Conservation (phyloP, 2,113 vertebrate genomes). For the Syngnathus floridae region DNA sequence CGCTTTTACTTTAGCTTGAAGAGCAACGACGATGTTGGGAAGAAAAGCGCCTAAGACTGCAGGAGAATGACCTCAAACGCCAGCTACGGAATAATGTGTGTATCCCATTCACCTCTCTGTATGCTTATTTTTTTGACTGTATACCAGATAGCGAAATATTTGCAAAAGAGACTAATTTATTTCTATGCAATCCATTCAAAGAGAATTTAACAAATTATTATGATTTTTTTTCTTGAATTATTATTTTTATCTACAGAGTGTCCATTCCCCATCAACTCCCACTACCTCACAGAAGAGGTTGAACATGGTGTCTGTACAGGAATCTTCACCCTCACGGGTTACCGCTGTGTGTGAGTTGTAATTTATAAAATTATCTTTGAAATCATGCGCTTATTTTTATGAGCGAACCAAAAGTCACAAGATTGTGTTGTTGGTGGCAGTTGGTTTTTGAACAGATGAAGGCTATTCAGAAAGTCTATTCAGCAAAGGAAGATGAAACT, state of each 20-base stretch:
- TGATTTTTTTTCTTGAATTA: conserved; percentile 5
- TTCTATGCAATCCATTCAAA: not conserved
- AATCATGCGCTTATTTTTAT: not conserved
- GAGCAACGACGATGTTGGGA: conserved; percentile 23
- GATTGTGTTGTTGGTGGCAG: not conserved
- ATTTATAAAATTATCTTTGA: not conserved
- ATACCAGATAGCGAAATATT: not conserved
- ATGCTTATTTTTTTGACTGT: not conserved
- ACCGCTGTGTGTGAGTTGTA: conserved; percentile 1
- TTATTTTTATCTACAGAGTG: conserved; percentile 12
- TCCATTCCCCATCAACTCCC: not conserved
- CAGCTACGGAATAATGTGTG: not conserved
- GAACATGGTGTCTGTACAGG: not conserved
- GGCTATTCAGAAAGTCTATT: too few relatives aligned
- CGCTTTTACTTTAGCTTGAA: conserved; percentile 20
- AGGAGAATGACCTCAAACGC: not conserved
- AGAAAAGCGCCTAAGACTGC: not conserved
- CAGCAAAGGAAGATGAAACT: too few relatives aligned
- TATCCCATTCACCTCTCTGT: not conserved
- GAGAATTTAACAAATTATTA: not conserved
- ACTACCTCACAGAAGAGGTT: not conserved
- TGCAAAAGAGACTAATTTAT: not conserved
- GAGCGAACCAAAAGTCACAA: not conserved
- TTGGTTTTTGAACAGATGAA: too few relatives aligned
- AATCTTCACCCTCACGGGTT: not conserved